Percentiles rank a stretch among this genome's conserved stretches.
These are phyloP conservation scores for Plusia festucae DNA, from an alignment of 2,888 invertebrate species.

Conservation along the genomic window DNA sequence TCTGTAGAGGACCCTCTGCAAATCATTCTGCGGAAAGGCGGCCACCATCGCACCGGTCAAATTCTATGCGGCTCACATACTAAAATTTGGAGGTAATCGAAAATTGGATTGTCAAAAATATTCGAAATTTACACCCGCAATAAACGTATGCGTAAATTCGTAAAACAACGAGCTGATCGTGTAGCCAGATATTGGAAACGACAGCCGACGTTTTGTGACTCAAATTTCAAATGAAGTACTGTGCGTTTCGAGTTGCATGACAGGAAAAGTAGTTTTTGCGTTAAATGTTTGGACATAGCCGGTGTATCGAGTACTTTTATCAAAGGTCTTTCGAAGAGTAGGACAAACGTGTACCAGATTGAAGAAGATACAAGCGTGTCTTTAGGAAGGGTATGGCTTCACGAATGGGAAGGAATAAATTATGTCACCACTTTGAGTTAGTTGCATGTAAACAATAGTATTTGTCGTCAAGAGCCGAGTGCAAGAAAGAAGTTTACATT, in stretches of 20 bases:
- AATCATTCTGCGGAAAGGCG: constrained; percentile 65
- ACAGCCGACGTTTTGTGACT: constrained; percentile 29
- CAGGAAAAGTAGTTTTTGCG: not conserved
- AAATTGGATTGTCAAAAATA: constrained; percentile 33
- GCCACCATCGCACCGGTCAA: constrained; percentile 36
- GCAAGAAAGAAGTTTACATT: not conserved
- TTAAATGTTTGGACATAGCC: not conserved
- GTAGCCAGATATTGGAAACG: constrained; percentile 31
- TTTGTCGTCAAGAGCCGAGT: too few relatives aligned
- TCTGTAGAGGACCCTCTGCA: constrained; percentile 64
- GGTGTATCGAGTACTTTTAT: not conserved
- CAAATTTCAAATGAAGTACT: constrained; percentile 13
- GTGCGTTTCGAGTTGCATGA: constrained; percentile 9
- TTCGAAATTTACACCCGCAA: constrained; percentile 34
- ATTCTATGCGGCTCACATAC: constrained; percentile 53
- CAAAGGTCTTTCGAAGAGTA: constrained; percentile 1
- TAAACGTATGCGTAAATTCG: constrained; percentile 26
- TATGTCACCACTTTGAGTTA: too few relatives aligned
- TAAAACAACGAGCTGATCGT: constrained; percentile 36
- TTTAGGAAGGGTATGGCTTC: not conserved
- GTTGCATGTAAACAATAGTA: too few relatives aligned
- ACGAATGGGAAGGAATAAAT: not conserved
- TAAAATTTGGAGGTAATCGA: constrained; percentile 45
- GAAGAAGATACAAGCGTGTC: not conserved
- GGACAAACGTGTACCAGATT: not conserved